Conservation (phyloP, 2,888 invertebrate species). For the Baronia brevicornis region DNA sequence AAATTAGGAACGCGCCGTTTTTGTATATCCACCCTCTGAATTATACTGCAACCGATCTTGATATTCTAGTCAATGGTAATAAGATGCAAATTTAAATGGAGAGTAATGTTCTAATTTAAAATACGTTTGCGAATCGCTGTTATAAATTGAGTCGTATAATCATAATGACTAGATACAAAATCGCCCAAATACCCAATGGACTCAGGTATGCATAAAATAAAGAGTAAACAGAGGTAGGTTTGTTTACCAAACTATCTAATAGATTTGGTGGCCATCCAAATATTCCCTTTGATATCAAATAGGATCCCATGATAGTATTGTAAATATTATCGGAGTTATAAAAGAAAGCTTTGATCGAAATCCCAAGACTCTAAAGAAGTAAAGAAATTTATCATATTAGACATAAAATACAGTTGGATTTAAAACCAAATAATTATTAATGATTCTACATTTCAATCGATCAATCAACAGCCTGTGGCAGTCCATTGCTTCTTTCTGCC, state of each 20-base stretch:
- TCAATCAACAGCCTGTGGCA: no score
- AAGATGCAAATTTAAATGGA: constrained; percentile 23
- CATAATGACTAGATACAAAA: constrained; percentile 4
- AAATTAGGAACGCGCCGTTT: constrained; percentile 23
- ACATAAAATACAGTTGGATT: no score
- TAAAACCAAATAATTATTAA: no score
- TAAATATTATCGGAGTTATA: constrained; percentile 12
- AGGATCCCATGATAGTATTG: constrained; percentile 11
- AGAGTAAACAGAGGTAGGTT: constrained; percentile 9
- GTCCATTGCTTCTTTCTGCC: no score
- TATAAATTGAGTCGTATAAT: constrained; percentile 12
- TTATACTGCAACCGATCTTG: constrained; percentile 21
- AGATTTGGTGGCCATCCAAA: constrained; percentile 19
- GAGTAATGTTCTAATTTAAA: constrained; percentile 10
- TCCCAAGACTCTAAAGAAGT: no score
- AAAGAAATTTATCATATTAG: no score
- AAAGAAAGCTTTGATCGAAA: constrained; percentile 9
- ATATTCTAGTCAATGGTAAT: constrained; percentile 18
- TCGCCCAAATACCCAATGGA: constrained; percentile 5
- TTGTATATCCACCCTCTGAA: constrained; percentile 20
- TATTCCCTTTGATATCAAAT: constrained; percentile 11
- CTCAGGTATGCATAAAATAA: constrained; percentile 1
- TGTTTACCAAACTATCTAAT: constrained; percentile 16
- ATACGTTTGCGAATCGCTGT: constrained; percentile 7
- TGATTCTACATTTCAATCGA: no score